Conservation (phyloP, 2,113 vertebrate species). For the Pseudopipra pipra region DNA sequence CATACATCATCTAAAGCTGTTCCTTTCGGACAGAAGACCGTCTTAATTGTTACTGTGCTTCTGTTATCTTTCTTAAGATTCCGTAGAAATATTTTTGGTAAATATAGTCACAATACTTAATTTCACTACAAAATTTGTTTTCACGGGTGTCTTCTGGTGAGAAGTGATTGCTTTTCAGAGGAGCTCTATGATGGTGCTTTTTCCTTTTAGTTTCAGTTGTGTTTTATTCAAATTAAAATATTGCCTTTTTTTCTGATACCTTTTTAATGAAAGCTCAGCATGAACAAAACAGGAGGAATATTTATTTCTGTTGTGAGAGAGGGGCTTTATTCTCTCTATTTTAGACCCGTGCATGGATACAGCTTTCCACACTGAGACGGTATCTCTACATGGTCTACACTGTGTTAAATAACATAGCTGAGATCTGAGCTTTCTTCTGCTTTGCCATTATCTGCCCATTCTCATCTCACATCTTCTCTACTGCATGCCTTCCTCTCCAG, state of each 20-base stretch:
- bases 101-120: background rate
- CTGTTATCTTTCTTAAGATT: background rate
- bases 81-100: background rate
- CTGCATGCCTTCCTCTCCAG: background rate
- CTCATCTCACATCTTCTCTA: background rate
- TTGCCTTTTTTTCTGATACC: background rate
- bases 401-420: background rate
- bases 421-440: background rate
- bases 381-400: background rate
- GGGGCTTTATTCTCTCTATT: background rate
- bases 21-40: background rate
- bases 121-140: background rate
- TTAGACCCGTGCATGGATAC: background rate
- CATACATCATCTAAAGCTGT: background rate
- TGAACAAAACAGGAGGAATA: background rate
- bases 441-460: background rate
- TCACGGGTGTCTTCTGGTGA: background rate
- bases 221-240: background rate
- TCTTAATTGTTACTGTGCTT: background rate
- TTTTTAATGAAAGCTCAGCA: background rate
- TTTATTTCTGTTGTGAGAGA: background rate
- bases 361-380: background rate
- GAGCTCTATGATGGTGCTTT: background rate
- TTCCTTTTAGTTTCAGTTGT: background rate
- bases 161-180: background rate